Conservation (phyloP, 1,140 invertebrate species). For the Mizuhopecten yessoensis region DNA sequence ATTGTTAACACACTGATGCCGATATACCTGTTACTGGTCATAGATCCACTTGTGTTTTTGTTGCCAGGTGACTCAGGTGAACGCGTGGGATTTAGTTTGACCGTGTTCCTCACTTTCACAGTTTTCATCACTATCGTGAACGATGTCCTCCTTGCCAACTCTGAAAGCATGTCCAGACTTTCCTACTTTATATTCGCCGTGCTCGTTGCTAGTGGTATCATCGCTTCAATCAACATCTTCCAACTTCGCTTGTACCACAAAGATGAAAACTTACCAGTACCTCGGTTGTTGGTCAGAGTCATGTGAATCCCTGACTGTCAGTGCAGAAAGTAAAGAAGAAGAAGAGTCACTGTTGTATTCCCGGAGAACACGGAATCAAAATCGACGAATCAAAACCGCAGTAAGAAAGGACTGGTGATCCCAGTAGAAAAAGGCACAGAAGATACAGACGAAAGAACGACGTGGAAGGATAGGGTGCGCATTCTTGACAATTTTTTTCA, state of each 20-base stretch:
- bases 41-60: not conserved
- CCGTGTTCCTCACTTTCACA: no score
- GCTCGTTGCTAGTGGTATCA: not conserved
- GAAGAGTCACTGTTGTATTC: not conserved
- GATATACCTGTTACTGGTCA: no score
- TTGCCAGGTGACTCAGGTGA: not conserved
- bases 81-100: no score
- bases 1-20: no score
- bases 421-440: not conserved
- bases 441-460: not conserved
- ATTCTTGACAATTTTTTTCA: not conserved
- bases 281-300: not conserved
- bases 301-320: not conserved
- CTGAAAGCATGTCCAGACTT: no score
- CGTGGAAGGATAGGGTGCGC: not conserved
- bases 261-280: not conserved
- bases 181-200: no score
- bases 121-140: no score
- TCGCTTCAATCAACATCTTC: not conserved
- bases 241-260: not conserved
- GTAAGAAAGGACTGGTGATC: not conserved
- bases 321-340: not conserved
- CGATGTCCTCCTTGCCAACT: no score
- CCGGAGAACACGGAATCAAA: not conserved
- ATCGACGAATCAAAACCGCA: not conserved